phyloP scores from a whole-genome alignment of 1,140 invertebrate genomes.

The Delia radicum region DNA sequence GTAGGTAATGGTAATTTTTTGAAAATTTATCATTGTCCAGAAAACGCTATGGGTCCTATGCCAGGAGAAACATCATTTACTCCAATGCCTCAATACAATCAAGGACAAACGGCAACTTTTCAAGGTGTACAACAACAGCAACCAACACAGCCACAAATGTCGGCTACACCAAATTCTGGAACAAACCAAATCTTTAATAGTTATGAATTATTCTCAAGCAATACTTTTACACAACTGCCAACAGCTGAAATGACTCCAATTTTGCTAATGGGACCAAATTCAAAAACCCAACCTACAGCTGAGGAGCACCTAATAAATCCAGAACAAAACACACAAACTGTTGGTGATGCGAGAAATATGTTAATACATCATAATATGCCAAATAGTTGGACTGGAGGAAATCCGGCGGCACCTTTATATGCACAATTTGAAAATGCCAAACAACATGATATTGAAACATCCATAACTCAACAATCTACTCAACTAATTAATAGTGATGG shows the following conservation, averaged over 20 bases:
- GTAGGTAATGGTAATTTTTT: constrained; percentile 52
- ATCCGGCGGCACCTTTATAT: constrained; percentile 74
- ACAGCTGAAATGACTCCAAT: constrained; percentile 40
- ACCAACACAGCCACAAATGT: constrained; percentile 26
- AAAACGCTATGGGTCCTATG: constrained; percentile 31
- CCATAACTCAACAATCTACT: no score
- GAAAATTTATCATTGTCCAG: constrained; percentile 49
- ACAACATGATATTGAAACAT: constrained; percentile 19
- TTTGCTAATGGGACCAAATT: constrained; percentile 22
- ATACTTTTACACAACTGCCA: constrained; percentile 38
- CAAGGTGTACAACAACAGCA: constrained; percentile 24
- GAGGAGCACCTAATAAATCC: constrained; percentile 25
- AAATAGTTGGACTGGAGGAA: constrained; percentile 72
- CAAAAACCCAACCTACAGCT: constrained; percentile 27
- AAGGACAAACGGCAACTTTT: constrained; percentile 13
- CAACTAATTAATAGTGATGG: no score
- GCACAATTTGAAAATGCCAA: constrained; percentile 69
- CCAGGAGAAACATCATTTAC: constrained; percentile 21
- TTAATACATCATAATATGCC: constrained; percentile 74
- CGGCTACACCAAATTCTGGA: constrained; percentile 7
- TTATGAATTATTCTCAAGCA: constrained; percentile 48
- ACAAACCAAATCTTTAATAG: constrained; percentile 34
- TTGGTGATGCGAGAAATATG: constrained; percentile 38
- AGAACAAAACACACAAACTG: constrained; percentile 26
- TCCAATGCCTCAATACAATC: constrained; percentile 22